Conservation (phyloP, 2,888 invertebrate genomes). For the Argyresthia albistria region DNA sequence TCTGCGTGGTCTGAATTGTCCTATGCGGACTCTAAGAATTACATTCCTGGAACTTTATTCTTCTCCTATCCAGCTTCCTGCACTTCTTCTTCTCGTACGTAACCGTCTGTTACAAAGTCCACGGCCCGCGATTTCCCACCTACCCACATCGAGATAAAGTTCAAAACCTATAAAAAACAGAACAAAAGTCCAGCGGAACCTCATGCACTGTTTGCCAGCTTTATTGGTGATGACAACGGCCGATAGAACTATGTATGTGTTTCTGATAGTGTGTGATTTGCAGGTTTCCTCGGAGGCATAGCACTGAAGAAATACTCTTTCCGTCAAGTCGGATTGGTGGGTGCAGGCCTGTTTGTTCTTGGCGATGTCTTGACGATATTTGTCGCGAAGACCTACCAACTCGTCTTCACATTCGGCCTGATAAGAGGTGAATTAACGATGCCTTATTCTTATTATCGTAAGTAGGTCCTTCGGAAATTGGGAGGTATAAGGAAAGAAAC, state of each 20-base stretch:
- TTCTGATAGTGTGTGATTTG: conserved; percentile 14
- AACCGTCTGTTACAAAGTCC: too few relatives aligned
- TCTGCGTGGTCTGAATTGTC: too few relatives aligned
- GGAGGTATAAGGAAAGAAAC: too few relatives aligned
- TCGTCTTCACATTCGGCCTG: conserved; percentile 76
- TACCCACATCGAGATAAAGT: too few relatives aligned
- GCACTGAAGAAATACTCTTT: conserved; percentile 77
- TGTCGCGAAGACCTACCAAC: conserved; percentile 72
- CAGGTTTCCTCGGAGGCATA: conserved; percentile 79
- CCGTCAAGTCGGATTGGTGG: conserved; percentile 76
- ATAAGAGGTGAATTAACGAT: conserved; percentile 64
- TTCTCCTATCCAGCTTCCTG: too few relatives aligned
- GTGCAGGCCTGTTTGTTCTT: conserved; percentile 74
- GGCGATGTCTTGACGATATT: conserved; percentile 77
- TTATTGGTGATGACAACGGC: not conserved
- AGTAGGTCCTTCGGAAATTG: not conserved
- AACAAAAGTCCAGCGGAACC: too few relatives aligned
- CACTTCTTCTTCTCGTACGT: too few relatives aligned
- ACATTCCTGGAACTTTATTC: too few relatives aligned
- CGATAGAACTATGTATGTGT: not conserved
- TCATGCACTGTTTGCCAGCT: too few relatives aligned
- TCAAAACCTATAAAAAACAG: too few relatives aligned
- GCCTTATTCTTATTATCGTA: not conserved
- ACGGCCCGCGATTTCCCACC: too few relatives aligned
- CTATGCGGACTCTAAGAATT: too few relatives aligned